Evolutionary conservation across 2,888 invertebrate genomes (phyloP), one percentile per base, ranked within the genome.

Genomic region (Eulithis prunata): DNA sequence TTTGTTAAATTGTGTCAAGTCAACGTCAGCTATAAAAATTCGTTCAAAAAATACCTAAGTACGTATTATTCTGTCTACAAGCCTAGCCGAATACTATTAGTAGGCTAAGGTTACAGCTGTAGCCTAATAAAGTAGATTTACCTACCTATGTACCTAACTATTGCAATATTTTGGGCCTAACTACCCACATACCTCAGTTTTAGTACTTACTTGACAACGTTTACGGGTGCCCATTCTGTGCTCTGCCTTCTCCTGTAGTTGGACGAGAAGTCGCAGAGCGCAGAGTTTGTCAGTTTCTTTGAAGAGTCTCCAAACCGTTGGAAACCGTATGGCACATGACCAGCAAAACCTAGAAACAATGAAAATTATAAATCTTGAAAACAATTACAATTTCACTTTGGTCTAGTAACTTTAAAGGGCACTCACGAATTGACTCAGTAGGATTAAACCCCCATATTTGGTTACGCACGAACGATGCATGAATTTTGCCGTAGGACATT

Each of bases 161-260:
- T 21, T 21, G 21, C 21, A 21, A 21, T 21, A 21, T 21, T 21
- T 2, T 21, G 21, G 21, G 21, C 21, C 38, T 38, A n/a, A n/a
- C n/a, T n/a, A n/a, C n/a, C n/a, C n/a, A n/a, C n/a, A n/a, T n/a
- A 38, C 38, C 8, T 41, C 8, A 58, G 46, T 41, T 11, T 54
- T 10, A 38, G 36, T 36, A 78, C 91, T 87, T 85, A 93, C 93
- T 92, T 93, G 72, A 93, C 88, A 68, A 95, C 93, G 70, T 94
- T 94, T 8, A 95, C 95, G 5, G 96, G 96, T 38, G 96, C 95
- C 96, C 96, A 97, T 84, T 96, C 96, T 7, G 95, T 95, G 77
- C 95, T 96, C 77, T 95, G 94, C 64, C 95, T 93, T 78, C 95
- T 94, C 70, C 96, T 94, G 86, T 96, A 96, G 84, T 96, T 96